phyloP scores from a whole-genome alignment of 2,113 vertebrate species.

The Argyrosomus japonicus region DNA sequence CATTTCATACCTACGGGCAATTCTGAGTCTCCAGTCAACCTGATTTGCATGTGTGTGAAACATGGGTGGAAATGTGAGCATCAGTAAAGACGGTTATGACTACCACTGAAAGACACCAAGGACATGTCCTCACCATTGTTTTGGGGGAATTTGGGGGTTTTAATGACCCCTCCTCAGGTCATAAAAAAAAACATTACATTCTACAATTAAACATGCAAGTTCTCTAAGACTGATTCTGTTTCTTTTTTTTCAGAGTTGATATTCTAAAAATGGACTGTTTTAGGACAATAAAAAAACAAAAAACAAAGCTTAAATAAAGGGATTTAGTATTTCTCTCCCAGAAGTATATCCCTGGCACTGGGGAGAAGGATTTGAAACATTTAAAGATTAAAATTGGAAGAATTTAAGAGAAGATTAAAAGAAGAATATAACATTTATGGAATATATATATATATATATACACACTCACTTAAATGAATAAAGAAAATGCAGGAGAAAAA shows the following conservation, averaged over 20 bases:
- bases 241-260: not conserved
- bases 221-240: not conserved
- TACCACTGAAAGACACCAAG: constrained; percentile 16
- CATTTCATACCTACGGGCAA: constrained; percentile 49
- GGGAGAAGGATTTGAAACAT: not conserved
- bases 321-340: not conserved
- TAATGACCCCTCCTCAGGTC: not conserved
- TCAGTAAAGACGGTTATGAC: not conserved
- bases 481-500: not conserved
- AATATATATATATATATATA: not conserved
- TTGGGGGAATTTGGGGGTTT: not conserved
- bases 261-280: not conserved
- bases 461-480: not conserved
- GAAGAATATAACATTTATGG: not conserved
- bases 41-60: constrained; percentile 49
- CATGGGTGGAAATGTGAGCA: constrained; percentile 34
- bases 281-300: not conserved
- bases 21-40: constrained; percentile 38
- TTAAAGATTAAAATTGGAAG: not conserved
- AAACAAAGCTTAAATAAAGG: not conserved
- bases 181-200: constrained; percentile 12
- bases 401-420: not conserved
- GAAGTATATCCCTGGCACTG: not conserved
- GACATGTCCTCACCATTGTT: constrained; percentile 10
- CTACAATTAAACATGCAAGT: not conserved